Conservation (phyloP, 2,888 invertebrate species). For the Linhomoeus sp. region DNA sequence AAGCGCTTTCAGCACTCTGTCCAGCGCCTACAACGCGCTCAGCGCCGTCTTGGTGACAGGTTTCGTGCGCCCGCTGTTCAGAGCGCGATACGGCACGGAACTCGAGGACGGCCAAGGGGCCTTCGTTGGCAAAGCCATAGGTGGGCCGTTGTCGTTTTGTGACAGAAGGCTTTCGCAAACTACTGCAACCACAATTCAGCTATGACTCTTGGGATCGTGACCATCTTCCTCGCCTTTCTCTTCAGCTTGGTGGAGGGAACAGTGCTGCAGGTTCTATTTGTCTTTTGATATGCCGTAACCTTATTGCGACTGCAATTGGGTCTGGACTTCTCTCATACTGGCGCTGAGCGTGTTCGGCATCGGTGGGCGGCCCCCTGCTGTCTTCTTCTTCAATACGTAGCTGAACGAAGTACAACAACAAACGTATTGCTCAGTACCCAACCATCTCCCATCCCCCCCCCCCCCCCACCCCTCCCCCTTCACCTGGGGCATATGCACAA, state of each 20-base stretch:
- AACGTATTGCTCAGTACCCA: too few relatives aligned
- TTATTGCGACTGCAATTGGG: too few relatives aligned
- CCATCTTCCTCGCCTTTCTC: slow-evolving; percentile 1
- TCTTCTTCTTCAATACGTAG: too few relatives aligned
- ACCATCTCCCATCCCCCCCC: too few relatives aligned
- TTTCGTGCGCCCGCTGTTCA: slow-evolving; percentile 8
- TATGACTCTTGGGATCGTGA: background rate
- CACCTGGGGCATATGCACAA: too few relatives aligned
- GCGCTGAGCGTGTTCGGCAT: slow-evolving; percentile 20
- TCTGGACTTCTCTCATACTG: slow-evolving; percentile 11
- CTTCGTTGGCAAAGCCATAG: background rate
- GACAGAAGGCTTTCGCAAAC: too few relatives aligned
- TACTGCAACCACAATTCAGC: too few relatives aligned
- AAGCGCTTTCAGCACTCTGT: slow-evolving; percentile 15
- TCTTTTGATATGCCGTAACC: too few relatives aligned
- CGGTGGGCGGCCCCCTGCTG: slow-evolving; percentile 19
- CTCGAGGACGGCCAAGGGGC: background rate
- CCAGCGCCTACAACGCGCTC: slow-evolving; percentile 15
- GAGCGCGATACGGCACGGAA: too few relatives aligned
- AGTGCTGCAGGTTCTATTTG: slow-evolving; percentile 4
- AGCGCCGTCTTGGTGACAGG: slow-evolving; percentile 18
- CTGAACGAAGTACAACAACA: too few relatives aligned
- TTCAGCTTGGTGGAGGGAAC: slow-evolving; percentile 3
- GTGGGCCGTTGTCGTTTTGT: background rate
- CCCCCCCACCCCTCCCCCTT: too few relatives aligned